Base-by-base conservation (phyloP, 2,113 vertebrate species). In the Psettodes erumei region DNA sequence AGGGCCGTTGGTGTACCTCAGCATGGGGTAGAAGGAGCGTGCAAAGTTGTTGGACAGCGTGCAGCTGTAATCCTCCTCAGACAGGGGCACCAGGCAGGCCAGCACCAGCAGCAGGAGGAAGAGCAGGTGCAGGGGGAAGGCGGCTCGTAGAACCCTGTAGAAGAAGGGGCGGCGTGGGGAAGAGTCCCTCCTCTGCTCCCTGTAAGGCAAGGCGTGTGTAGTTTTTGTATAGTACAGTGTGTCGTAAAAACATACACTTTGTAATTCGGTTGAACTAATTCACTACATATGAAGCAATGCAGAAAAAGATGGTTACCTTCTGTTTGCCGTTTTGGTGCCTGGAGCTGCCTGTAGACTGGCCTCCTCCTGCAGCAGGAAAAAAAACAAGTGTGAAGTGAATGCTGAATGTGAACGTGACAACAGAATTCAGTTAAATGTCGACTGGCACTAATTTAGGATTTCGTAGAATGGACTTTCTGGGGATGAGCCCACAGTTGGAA, bases 11-110 rank as follows among this genome's bases (percentile, higher is more conserved):
- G 94, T 97, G 78, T 99, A 99, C 43, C 84, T 93, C 77, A 99
- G 94, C 98, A 97, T 99, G n/a, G 95, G 97, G 84, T 97, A 94
- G 75, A 99, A 96, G 30, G 98, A 99, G 27, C 94, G 94, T 64
- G 97, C 96, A 0, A 98, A 98, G 92, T 97, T 98, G 91, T 99
- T 99, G 85, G 95, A 93, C 59, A 93, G 93, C 0, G 94, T 91
- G 63, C 98, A 98, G 93, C 96, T 96, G 91, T 94, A 95, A 75
- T 96, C 93, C 0, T 96, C 94, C 19, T 96, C 95, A 0, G 94
- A 93, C 62, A 91, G 86, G 0, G 96, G 96, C 53, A 98, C 87
- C 88, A 97, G 86, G 83, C 93, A 96, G 53, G 94, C 91, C 84
- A 97, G 89, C 0, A 97, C 85, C 77, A 99, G 77, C 15, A 99